A percentile compares a stretch with the other conserved stretches of the same genome.
phyloP scores from a whole-genome alignment of 2,888 invertebrate species.

The Hydrotaea cyrtoneurina region DNA sequence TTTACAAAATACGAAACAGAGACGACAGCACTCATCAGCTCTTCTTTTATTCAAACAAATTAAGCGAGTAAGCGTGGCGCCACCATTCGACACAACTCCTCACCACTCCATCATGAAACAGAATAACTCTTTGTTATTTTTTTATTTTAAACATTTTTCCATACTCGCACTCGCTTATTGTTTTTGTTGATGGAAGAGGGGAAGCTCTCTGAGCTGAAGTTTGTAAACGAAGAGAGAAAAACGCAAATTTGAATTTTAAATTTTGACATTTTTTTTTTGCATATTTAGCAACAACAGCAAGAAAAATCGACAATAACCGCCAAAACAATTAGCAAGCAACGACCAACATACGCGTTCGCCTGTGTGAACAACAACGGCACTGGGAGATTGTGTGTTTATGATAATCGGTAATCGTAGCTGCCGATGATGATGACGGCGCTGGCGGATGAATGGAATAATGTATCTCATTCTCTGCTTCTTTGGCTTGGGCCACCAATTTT shows the following conservation, averaged over 20 bases:
- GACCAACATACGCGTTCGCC: neutral
- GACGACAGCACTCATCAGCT: slow-evolving; percentile 32
- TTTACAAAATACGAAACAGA: slow-evolving; percentile 26
- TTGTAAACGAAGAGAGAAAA: neutral
- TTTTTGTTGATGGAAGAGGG: neutral
- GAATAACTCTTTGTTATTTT: neutral
- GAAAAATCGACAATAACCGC: neutral
- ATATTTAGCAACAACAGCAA: slow-evolving; percentile 9
- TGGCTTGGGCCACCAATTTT: slow-evolving; percentile 1
- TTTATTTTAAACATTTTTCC: neutral
- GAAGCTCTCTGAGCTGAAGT: neutral
- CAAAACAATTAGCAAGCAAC: slow-evolving; percentile 11
- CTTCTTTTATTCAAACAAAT: slow-evolving; percentile 29
- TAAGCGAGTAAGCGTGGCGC: slow-evolving; percentile 56
- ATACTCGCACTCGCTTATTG: neutral
- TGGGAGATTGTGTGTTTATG: neutral
- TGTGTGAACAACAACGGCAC: neutral
- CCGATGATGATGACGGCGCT: neutral
- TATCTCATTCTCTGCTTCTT: neutral
- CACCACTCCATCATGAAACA: neutral
- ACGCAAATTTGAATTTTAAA: slow-evolving; percentile 28
- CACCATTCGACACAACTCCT: slow-evolving; percentile 7
- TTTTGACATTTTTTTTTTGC: slow-evolving; percentile 39
- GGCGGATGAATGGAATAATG: neutral
- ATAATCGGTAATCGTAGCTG: neutral